A percentile compares a stretch with the other conserved stretches of the same genome.
phyloP scores from a whole-genome alignment of 2,113 vertebrate species.

The Colinus virginianus region DNA sequence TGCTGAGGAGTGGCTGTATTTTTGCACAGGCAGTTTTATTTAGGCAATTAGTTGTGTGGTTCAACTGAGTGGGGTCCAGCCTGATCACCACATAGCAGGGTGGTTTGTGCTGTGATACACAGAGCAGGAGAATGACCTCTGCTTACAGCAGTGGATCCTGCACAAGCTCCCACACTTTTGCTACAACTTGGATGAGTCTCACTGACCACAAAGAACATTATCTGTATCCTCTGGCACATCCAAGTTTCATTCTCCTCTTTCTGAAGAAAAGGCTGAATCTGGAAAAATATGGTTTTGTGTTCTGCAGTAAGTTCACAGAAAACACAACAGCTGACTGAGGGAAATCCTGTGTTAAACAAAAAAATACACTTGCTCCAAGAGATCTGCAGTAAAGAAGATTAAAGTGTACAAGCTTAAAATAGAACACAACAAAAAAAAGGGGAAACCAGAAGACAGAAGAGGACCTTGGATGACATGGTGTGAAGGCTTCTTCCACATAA shows the following conservation, averaged over 20 bases:
- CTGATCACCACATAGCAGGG: background rate
- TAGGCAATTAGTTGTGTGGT: background rate
- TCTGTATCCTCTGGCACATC: background rate
- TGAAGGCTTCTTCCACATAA: background rate
- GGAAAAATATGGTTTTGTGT: background rate
- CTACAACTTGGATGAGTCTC: background rate
- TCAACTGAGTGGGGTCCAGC: background rate
- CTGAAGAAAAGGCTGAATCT: background rate
- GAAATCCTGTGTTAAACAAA: background rate
- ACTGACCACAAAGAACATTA: background rate
- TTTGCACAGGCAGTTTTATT: background rate
- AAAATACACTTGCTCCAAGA: background rate
- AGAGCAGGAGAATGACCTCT: background rate
- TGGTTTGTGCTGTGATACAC: background rate
- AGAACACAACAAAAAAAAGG: background rate
- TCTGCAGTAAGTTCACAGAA: background rate
- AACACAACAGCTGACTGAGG: background rate
- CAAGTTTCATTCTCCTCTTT: background rate
- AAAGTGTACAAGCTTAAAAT: background rate
- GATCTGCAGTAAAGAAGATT: background rate
- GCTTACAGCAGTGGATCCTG: background rate
- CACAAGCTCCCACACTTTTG: background rate
- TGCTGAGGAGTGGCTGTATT: background rate
- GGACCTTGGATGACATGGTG: background rate
- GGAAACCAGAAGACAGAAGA: background rate